Percentiles rank a stretch among this genome's conserved stretches.
Conservation (phyloP, 2,797 vertebrate genomes). For the Podargus strigoides region DNA sequence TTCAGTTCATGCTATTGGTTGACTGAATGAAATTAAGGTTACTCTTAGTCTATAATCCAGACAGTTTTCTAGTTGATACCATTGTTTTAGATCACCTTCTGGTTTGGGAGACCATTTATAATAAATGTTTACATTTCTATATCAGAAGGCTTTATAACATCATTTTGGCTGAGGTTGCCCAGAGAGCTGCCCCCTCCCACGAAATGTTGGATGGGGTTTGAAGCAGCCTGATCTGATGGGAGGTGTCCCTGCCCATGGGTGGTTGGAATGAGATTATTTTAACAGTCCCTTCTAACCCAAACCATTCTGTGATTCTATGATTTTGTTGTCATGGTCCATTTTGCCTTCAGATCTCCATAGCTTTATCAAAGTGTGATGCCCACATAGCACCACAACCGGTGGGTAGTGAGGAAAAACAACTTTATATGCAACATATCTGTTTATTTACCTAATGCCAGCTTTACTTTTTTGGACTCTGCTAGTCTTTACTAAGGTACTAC, state of each 20-base stretch:
- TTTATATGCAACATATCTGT: background rate
- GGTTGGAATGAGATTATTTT: no score
- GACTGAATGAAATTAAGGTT: background rate
- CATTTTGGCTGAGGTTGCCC: background rate
- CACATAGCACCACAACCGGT: background rate
- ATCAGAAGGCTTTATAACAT: background rate
- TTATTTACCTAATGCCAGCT: background rate
- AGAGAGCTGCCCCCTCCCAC: no score
- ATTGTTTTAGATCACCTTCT: background rate
- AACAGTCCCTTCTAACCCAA: no score
- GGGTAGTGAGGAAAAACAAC: background rate
- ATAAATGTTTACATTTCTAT: background rate
- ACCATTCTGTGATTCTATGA: no score
- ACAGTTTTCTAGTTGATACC: background rate
- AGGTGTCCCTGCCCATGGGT: no score
- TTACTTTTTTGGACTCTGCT: background rate
- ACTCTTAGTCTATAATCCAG: background rate
- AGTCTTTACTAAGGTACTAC: background rate
- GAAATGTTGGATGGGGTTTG: no score
- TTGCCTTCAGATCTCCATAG: background rate
- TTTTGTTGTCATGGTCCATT: accelerated
- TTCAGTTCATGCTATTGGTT: background rate
- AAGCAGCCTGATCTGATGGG: no score
- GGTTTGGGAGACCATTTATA: background rate
- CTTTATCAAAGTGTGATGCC: background rate